Evolutionary conservation across 2,797 vertebrate species (phyloP).

Genomic region (Myoxocephalus aenaeus): DNA sequence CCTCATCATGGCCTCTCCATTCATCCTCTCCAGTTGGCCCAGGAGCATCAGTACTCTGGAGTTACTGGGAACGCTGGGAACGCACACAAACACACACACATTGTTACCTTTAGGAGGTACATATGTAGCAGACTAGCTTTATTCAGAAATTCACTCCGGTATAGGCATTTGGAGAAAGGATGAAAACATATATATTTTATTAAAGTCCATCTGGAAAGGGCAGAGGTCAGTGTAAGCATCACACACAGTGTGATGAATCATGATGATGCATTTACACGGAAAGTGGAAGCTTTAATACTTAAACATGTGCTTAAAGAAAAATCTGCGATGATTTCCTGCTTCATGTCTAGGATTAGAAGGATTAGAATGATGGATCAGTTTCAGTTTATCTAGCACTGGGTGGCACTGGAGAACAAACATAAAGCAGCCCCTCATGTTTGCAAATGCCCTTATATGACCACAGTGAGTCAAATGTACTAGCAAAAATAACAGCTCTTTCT

Average conservation of each 20-base stretch:
- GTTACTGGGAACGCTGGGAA: constrained; percentile 86
- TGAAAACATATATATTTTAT: not conserved
- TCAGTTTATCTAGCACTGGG: not conserved
- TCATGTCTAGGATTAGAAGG: not conserved
- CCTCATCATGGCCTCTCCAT: constrained; percentile 80
- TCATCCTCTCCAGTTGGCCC: constrained; percentile 93
- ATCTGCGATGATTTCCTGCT: not conserved
- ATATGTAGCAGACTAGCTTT: not conserved
- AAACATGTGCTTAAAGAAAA: not conserved
- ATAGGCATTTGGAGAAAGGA: not conserved
- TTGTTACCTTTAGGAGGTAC: constrained; percentile 9
- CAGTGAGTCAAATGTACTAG: not conserved
- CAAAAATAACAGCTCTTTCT: not conserved
- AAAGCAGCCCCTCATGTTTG: constrained; percentile 3
- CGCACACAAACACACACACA: constrained; percentile 22
- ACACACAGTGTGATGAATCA: not conserved
- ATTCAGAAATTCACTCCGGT: not conserved
- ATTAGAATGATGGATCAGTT: constrained; percentile 12
- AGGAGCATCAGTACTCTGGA: constrained; percentile 91
- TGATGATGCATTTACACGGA: constrained; percentile 1
- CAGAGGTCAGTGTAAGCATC: not conserved
- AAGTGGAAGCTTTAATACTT: not conserved
- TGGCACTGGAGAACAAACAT: constrained; percentile 1
- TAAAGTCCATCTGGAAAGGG: not conserved
- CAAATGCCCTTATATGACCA: not conserved